Evolutionary conservation across 2,888 invertebrate genomes (phyloP).

Genomic region (Catonia carolina): DNA sequence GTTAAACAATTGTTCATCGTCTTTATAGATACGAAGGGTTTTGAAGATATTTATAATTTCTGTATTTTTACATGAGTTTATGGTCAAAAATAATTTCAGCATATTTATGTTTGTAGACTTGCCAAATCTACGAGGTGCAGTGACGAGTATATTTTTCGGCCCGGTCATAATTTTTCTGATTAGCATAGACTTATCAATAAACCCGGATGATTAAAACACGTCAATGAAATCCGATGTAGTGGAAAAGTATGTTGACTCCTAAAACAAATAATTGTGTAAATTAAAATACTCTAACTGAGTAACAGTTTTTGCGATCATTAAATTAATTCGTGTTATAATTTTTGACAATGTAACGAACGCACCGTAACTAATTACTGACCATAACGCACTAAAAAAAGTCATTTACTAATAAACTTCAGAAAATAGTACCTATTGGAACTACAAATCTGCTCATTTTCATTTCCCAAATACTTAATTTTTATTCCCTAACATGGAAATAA

Average conservation of each 20-base stretch:
- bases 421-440: too few relatives aligned
- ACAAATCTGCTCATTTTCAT: too few relatives aligned
- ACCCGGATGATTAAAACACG: neutral
- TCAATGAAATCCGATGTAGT: neutral
- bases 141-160: neutral
- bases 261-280: too few relatives aligned
- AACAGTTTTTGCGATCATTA: too few relatives aligned
- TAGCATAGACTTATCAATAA: neutral
- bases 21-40: neutral
- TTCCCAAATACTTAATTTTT: too few relatives aligned
- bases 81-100: neutral
- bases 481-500: too few relatives aligned
- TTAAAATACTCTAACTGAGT: too few relatives aligned
- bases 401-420: too few relatives aligned
- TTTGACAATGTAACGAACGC: too few relatives aligned
- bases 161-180: neutral
- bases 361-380: too few relatives aligned
- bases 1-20: neutral
- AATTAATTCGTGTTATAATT: too few relatives aligned
- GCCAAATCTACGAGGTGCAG: neutral
- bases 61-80: neutral
- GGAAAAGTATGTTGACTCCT: neutral
- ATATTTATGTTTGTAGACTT: slow-evolving; percentile 4
- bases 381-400: too few relatives aligned
- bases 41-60: neutral